Evolutionary conservation across 2,888 invertebrate species (phyloP), one percentile per base, ranked within the genome.

Genomic region (Pimpla rufipes): DNA sequence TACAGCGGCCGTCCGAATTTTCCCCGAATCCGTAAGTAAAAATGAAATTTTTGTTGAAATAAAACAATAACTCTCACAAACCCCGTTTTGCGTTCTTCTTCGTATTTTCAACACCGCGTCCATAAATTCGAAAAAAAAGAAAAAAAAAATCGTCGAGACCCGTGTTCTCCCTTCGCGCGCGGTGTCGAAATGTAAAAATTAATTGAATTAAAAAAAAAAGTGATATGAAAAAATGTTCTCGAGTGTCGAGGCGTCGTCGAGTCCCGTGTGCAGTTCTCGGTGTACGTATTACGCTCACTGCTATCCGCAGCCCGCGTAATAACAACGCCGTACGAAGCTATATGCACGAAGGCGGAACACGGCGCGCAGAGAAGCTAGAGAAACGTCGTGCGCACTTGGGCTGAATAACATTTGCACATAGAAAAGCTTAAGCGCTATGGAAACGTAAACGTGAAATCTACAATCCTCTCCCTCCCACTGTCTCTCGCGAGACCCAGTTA

Each of bases 361-460:
- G 5, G 29, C n/a, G n/a, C n/a, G n/a, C 5, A 29, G 29, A 29
- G 29, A 29, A 29, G 29, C 29, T 29, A 29, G 29, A 29, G 29
- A 29, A 29, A 23, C 16, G 37, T 73, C 42, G 62, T 10, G 37
- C 37, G 55, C 79, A 62, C 77, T 66, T 40, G 67, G 67, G 37
- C 45, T 35, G 70, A 73, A 79, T 71, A 79, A 79, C 73, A 67
- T 74, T 73, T 50, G 57, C 55, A 23, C 73, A 35, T 40, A 23
- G 77, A 68, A 77, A 68, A 68, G 77, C 68, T 68, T 68, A 77
- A 68, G 29, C 45, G 59, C 68, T 29, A 13, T 40, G 77, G 50
- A 76, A 76, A 76, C 47, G 68, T 66, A 57, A 77, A 59, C 45
- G 76, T 35, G 68, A 77, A 77, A 77, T 77, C 59, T 59, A 70